A percentile compares a stretch with the other conserved stretches of the same genome.
phyloP scores from a whole-genome alignment of 2,113 vertebrate species.

The Callorhinus ursinus region DNA sequence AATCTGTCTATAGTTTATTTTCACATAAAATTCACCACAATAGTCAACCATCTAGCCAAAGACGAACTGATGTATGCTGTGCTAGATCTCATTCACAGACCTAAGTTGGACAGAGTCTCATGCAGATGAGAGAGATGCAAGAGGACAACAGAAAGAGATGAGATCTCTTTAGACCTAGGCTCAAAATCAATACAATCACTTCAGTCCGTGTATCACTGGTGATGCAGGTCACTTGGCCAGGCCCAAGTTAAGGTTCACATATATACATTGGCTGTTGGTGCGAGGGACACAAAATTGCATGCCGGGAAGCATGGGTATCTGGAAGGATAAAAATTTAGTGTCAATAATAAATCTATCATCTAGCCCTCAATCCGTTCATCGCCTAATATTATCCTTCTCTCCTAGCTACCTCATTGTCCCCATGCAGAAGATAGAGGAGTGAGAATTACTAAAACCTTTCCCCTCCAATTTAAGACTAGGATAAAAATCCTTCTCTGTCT shows the following conservation, averaged over 20 bases:
- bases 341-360: background rate
- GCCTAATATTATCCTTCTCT: background rate
- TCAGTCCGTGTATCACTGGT: background rate
- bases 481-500: background rate
- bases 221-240: background rate
- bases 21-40: background rate
- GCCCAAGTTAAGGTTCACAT: background rate
- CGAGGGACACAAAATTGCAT: background rate
- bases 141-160: background rate
- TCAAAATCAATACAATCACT: background rate
- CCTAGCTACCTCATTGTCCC: background rate
- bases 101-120: background rate
- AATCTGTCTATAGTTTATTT: background rate
- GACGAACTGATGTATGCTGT: background rate
- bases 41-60: background rate
- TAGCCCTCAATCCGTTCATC: background rate
- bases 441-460: background rate
- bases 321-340: background rate
- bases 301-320: background rate
- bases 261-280: background rate
- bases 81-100: background rate
- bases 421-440: background rate
- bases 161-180: background rate
- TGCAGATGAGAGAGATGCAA: background rate
- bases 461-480: background rate